Base-by-base conservation (phyloP, 2,888 invertebrate genomes). In the Ophion obscuratus region DNA sequence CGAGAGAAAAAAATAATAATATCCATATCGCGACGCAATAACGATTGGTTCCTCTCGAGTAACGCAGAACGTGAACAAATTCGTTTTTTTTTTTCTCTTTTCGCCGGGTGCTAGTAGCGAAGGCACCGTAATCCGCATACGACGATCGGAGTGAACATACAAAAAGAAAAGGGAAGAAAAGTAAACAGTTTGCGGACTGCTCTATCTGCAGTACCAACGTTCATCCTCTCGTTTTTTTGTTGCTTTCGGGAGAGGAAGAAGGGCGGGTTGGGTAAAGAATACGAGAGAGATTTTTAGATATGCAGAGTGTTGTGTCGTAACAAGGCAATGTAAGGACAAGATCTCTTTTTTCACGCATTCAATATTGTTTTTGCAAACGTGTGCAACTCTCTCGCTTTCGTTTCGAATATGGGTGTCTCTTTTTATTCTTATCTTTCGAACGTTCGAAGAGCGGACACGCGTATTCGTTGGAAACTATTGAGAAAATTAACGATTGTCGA, bases 401-500 rank as follows among this genome's bases (percentile, higher is more conserved):
- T 68, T 71, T 77, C 75, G 66, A 61, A 57, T 64, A 47, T 61
- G 66, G 74, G 36, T 74, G 31, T 79, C 44, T 57, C 40, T 84
- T 70, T 59, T 40, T 61, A 44, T 61, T 71, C 79, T 40, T 64
- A 10, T 78, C 53, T 40, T 27, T 77, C 77, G 20, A 66, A 57
- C 24, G 27, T 31, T 80, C 47, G 66, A 64, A 79, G 64, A 74
- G 68, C 78, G 24, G 67, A 66, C 40, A 79, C 81, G 61, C 77
- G 73, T 79, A 67, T 64, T 80, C 80, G 70, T 81, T 75, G 73
- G 66, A 73, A 81, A 81, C 62, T 84, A 88, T 90, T 88, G 91
- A 89, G 89, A 87, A 47, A 88, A 88, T 88, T 87, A 92, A 89
- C 89, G 88, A 88, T 89, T 87, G 62, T 89, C 91, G 87, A 88